Conservation (phyloP, 1,140 invertebrate species). For the Oedothorax gibbosus region DNA sequence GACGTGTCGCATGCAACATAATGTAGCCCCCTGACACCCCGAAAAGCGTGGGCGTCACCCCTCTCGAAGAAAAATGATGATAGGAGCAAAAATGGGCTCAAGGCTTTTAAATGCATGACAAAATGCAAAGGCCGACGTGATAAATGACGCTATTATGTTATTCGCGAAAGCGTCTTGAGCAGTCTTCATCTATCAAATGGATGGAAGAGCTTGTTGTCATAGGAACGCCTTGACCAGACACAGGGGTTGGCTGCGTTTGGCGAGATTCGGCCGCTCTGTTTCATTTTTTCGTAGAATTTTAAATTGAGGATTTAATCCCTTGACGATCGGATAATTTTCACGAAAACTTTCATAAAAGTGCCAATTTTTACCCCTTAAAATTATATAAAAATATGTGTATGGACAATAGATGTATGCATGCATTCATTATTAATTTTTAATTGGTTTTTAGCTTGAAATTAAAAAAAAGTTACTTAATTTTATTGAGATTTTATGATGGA, state of each 20-base stretch:
- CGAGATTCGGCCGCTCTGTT: conserved; percentile 4
- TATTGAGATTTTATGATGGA: too few relatives aligned
- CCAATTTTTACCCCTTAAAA: too few relatives aligned
- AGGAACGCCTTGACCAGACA: conserved; percentile 51
- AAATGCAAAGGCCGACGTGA: conserved; percentile 57
- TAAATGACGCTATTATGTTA: conserved; percentile 61
- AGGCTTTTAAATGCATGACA: conserved; percentile 60
- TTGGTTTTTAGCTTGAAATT: too few relatives aligned
- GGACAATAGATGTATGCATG: too few relatives aligned
- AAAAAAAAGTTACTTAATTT: too few relatives aligned
- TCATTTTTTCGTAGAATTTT: too few relatives aligned
- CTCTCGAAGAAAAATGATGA: conserved; percentile 48
- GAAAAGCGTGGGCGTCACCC: conserved; percentile 42
- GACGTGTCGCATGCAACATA: too few relatives aligned
- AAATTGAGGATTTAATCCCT: too few relatives aligned
- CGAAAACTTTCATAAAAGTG: too few relatives aligned
- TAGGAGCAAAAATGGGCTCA: conserved; percentile 51
- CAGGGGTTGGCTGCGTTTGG: neutral
- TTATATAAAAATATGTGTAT: too few relatives aligned
- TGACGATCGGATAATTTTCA: too few relatives aligned
- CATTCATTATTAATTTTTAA: too few relatives aligned
- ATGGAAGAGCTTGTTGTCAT: conserved; percentile 58
- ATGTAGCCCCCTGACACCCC: conserved; percentile 3
- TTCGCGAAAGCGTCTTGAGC: conserved; percentile 59
- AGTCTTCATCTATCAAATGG: conserved; percentile 60